phyloP scores from a whole-genome alignment of 2,888 invertebrate species.

The Laspeyria flexula region DNA sequence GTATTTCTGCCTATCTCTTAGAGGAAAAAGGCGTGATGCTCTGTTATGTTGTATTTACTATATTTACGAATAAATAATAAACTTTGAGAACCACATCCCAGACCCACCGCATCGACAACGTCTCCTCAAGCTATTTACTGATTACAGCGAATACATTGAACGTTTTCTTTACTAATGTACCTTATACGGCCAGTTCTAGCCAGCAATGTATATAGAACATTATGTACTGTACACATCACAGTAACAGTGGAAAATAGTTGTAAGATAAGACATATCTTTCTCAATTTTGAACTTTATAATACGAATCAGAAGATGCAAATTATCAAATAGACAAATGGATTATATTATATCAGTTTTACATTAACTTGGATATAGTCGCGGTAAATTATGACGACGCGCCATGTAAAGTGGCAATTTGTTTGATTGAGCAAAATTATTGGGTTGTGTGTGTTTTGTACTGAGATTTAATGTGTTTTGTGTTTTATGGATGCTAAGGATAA shows the following conservation, averaged over 20 bases:
- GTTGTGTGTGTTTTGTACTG: conserved; percentile 20
- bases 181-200: background rate
- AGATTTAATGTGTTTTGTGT: conserved; percentile 7
- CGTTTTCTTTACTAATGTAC: conserved; percentile 12
- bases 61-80: background rate
- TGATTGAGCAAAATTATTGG: conserved; percentile 44
- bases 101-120: conserved; percentile 52
- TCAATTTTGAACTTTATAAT: too few relatives aligned
- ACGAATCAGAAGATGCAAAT: too few relatives aligned
- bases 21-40: too few relatives aligned
- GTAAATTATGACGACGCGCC: conserved; percentile 51
- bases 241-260: too few relatives aligned
- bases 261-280: too few relatives aligned
- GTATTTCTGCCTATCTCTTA: too few relatives aligned
- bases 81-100: conserved; percentile 27
- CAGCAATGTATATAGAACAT: conserved; percentile 25
- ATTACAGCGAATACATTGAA: conserved; percentile 40
- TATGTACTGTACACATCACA: conserved; percentile 15
- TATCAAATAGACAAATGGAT: too few relatives aligned
- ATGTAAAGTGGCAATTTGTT: conserved; percentile 35
- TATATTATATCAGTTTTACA: too few relatives aligned
- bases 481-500: too few relatives aligned
- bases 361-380: too few relatives aligned
- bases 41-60: too few relatives aligned
- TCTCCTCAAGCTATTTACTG: conserved; percentile 46